These are phyloP conservation scores for Perca schrenkii DNA, from an alignment of 2,113 vertebrate genomes.

Conservation along the genomic window DNA sequence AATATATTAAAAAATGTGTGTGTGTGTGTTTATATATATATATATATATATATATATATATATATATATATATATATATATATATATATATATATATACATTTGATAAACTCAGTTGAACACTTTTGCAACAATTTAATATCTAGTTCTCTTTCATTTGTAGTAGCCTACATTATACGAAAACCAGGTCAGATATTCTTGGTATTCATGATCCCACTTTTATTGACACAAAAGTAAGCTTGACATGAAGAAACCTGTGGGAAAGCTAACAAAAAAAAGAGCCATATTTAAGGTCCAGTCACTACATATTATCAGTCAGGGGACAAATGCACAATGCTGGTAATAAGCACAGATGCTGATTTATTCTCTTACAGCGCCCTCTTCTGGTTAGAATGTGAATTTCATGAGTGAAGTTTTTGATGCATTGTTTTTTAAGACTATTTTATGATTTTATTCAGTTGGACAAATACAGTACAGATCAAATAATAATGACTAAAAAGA, in stretches of 20 bases:
- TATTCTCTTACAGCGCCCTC: constrained; percentile 30
- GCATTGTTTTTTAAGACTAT: not conserved
- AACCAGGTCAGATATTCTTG: not conserved
- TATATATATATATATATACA: no score
- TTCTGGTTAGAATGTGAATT: constrained; percentile 13
- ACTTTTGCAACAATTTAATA: not conserved
- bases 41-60: no score
- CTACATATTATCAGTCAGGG: no score
- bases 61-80: no score
- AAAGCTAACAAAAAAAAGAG: not conserved
- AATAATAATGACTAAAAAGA: not conserved
- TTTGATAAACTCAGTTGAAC: not conserved
- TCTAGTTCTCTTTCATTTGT: not conserved
- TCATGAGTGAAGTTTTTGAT: not conserved
- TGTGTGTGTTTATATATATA: no score
- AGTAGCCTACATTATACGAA: no score
- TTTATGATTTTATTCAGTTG: not conserved
- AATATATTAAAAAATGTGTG: no score
- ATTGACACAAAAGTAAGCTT: not conserved
- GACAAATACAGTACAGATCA: not conserved
- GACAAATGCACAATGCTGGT: no score
- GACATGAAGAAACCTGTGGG: not conserved
- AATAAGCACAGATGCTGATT: not conserved
- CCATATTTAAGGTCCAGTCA: no score
- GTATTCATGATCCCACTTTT: not conserved